Evolutionary conservation across 2,113 vertebrate species (phyloP).

Genomic region (Apteryx owenii): DNA sequence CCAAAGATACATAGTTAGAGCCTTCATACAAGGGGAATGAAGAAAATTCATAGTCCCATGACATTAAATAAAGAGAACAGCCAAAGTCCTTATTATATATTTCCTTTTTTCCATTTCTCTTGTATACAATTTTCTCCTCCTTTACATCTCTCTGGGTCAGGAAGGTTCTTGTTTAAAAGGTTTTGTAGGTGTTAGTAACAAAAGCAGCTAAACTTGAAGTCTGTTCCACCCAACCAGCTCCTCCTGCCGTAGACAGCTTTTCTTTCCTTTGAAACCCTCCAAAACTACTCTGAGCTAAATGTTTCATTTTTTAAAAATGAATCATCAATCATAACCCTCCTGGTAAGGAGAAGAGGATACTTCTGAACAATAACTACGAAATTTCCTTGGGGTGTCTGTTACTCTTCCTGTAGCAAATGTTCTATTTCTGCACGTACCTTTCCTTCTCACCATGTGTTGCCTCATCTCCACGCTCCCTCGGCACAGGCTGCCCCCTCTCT

Average conservation of each 20-base stretch:
- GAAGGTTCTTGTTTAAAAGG: neutral
- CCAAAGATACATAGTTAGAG: constrained; percentile 15
- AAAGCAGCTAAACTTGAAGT: constrained; percentile 1
- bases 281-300: constrained; percentile 34
- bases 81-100: neutral
- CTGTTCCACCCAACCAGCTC: neutral
- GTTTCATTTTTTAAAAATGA: neutral
- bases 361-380: neutral
- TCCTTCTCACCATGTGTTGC: neutral
- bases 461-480: neutral
- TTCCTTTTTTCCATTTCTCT: neutral
- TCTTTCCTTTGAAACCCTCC: constrained; percentile 36
- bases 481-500: rapidly evolving
- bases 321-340: constrained; percentile 18
- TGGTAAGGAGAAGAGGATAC: neutral
- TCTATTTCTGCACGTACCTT: neutral
- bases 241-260: constrained; percentile 3
- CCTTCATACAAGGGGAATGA: neutral
- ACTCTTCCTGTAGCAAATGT: neutral
- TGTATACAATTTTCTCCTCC: neutral
- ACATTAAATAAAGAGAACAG: constrained; percentile 13
- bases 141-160: neutral
- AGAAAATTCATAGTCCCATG: constrained; percentile 5
- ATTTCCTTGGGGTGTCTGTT: neutral
- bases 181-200: constrained; percentile 4